These are phyloP conservation scores for Coccyzus lansbergi DNA, from an alignment of 2,797 vertebrate genomes.

Conservation along the genomic window DNA sequence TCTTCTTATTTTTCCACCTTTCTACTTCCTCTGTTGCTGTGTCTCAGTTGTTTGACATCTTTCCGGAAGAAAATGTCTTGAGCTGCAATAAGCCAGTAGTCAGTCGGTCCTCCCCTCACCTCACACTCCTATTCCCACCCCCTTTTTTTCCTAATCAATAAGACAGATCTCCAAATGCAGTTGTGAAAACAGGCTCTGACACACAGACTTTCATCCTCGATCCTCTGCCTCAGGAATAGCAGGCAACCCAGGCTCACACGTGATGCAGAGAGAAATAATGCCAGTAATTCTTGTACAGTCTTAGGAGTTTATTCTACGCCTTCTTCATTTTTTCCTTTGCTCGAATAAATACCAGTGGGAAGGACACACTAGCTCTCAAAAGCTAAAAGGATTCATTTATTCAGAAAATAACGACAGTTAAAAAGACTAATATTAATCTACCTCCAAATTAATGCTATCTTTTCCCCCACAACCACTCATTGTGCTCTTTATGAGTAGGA, in stretches of 20 bases:
- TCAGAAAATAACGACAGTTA: constrained; percentile 31
- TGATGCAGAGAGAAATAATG: constrained; percentile 72
- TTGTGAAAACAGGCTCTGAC: constrained; percentile 77
- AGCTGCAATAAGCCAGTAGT: constrained; percentile 76
- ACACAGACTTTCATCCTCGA: constrained; percentile 73
- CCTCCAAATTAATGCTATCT: constrained; percentile 66
- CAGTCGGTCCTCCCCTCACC: constrained; percentile 74
- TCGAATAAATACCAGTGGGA: constrained; percentile 66
- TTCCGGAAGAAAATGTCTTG: constrained; percentile 78
- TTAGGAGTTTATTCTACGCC: constrained; percentile 73
- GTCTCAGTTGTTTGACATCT: constrained; percentile 80
- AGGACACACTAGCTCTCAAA: constrained; percentile 42
- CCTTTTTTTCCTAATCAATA: constrained; percentile 78
- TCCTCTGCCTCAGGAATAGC: constrained; percentile 75
- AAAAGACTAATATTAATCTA: constrained; percentile 63
- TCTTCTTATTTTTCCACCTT: constrained; percentile 79
- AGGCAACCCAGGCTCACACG: constrained; percentile 75
- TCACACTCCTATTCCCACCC: constrained; percentile 78
- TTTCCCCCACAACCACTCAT: background rate
- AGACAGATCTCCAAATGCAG: constrained; percentile 79
- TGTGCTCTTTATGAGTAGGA: constrained; percentile 69
- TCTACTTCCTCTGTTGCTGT: constrained; percentile 75
- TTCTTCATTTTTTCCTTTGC: constrained; percentile 58
- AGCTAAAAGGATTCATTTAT: constrained; percentile 44
- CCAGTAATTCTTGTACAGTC: constrained; percentile 75